A percentile compares a stretch with the other conserved stretches of the same genome.
phyloP scores from a whole-genome alignment of 2,797 vertebrate genomes.

The Pseudochirops corinnae region DNA sequence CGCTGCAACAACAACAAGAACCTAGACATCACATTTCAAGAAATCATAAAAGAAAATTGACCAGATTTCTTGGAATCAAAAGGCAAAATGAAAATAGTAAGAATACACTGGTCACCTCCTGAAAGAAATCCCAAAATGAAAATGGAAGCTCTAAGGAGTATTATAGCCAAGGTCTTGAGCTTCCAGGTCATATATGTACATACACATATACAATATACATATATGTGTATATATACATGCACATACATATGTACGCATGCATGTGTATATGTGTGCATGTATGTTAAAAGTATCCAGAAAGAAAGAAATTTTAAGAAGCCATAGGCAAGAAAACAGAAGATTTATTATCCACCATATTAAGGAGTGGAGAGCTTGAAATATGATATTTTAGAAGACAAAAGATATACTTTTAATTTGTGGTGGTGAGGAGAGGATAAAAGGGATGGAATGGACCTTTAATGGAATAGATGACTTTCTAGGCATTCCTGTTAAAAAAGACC shows the following conservation, averaged over 20 bases:
- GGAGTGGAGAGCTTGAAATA: not conserved
- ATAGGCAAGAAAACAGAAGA: too few relatives aligned
- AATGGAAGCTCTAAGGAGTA: not conserved
- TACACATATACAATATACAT: too few relatives aligned
- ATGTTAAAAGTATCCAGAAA: too few relatives aligned
- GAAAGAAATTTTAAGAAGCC: too few relatives aligned
- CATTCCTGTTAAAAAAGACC: not conserved
- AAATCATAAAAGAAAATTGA: not conserved
- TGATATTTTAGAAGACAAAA: not conserved
- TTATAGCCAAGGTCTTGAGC: not conserved
- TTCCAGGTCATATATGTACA: not conserved
- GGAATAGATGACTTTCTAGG: not conserved
- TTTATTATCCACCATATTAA: not conserved
- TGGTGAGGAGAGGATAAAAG: not conserved
- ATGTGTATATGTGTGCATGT: too few relatives aligned
- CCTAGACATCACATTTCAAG: not conserved
- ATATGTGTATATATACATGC: too few relatives aligned
- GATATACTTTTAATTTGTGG: not conserved
- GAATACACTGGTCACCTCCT: not conserved
- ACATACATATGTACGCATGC: fast-evolving
- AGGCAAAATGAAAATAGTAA: not conserved
- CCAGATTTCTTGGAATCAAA: not conserved
- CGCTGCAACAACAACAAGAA: too few relatives aligned
- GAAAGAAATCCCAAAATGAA: not conserved
- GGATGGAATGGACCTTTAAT: not conserved